Percentiles rank a stretch among this genome's conserved stretches.
phyloP scores from a whole-genome alignment of 2,888 invertebrate genomes.

The Drosophila greeni region DNA sequence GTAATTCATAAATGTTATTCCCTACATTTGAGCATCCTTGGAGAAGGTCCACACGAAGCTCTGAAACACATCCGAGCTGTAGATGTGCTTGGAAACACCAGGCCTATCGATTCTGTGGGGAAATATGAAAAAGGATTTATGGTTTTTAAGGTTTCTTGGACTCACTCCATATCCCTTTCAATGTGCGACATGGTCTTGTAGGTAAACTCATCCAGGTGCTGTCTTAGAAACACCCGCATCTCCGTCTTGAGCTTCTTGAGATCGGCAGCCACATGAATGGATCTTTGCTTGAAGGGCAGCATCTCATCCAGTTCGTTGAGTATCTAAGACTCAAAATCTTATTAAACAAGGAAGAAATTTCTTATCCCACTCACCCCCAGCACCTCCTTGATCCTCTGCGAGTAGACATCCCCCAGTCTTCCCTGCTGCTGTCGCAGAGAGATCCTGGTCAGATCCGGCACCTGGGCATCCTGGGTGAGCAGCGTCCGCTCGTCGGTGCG shows the following conservation, averaged over 20 bases:
- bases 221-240: conserved; percentile 73
- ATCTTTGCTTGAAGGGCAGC: conserved; percentile 59
- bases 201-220: conserved; percentile 78
- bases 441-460: conserved; percentile 73
- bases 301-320: conserved; percentile 77
- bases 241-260: conserved; percentile 75
- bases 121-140: rapidly evolving
- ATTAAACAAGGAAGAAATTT: no score
- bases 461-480: conserved; percentile 76
- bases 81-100: conserved; percentile 76
- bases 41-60: conserved; percentile 77
- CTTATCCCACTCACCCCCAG: conserved; percentile 77
- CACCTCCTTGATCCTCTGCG: conserved; percentile 76
- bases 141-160: neutral
- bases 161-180: conserved; percentile 79
- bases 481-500: conserved; percentile 77
- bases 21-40: conserved; percentile 77
- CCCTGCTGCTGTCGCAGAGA: conserved; percentile 75
- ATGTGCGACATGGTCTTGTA: conserved; percentile 78
- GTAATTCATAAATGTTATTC: no score
- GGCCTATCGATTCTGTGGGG: conserved; percentile 71
- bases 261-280: conserved; percentile 68
- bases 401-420: conserved; percentile 77
- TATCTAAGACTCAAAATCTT: conserved; percentile 57
- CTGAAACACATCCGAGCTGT: conserved; percentile 76